Evolutionary conservation across 1,140 invertebrate genomes (phyloP).

Genomic region (Musca vetustissima): DNA sequence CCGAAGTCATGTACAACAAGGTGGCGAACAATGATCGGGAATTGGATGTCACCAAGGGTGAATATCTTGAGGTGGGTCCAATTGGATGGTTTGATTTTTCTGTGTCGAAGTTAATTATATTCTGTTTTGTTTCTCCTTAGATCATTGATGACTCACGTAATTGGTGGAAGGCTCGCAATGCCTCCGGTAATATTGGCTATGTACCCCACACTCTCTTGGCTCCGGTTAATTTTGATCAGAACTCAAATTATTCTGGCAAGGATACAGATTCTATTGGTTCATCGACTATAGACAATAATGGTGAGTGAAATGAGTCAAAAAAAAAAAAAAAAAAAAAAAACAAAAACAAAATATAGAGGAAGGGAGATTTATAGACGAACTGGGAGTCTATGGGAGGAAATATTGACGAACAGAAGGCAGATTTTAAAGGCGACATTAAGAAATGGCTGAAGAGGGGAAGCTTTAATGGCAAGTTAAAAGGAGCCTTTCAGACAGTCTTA

Average conservation of each 20-base stretch:
- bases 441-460: no score
- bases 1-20: constrained; percentile 81
- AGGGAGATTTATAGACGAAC: no score
- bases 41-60: constrained; percentile 89
- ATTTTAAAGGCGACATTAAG: no score
- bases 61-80: constrained; percentile 88
- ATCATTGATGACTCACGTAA: constrained; percentile 92
- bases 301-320: no score
- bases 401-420: no score
- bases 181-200: constrained; percentile 82
- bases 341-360: no score
- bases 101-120: no score
- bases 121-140: constrained; percentile 56
- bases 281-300: constrained; percentile 31
- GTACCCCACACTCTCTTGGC: constrained; percentile 96
- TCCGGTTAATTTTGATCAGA: constrained; percentile 57
- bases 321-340: no score
- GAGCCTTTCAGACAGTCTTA: no score
- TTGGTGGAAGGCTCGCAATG: constrained; percentile 97
- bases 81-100: no score
- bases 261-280: constrained; percentile 46
- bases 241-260: constrained; percentile 28
- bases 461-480: no score
- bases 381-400: no score
- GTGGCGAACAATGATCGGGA: constrained; percentile 96